Evolutionary conservation across 2,797 vertebrate species (phyloP).

Genomic region (Periophthalmus magnuspinnatus): DNA sequence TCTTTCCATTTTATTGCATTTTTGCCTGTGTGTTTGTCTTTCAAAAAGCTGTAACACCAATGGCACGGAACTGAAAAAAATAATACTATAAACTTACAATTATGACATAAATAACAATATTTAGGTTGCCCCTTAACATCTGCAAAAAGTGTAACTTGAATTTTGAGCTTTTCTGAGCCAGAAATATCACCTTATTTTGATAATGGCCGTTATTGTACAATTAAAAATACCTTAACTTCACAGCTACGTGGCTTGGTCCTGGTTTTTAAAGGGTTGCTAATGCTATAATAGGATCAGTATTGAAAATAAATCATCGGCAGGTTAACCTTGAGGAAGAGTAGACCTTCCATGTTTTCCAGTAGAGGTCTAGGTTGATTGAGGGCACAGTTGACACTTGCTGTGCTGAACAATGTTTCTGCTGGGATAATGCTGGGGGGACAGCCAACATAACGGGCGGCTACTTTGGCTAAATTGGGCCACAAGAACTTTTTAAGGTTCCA

Average conservation of each 20-base stretch:
- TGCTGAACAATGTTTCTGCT: constrained; percentile 93
- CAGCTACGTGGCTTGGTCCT: constrained; percentile 78
- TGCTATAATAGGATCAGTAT: constrained; percentile 83
- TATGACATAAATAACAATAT: too few relatives aligned
- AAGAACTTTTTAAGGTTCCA: constrained; percentile 95
- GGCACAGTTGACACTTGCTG: constrained; percentile 85
- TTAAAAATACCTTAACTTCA: constrained; percentile 64
- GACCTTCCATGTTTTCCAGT: constrained; percentile 94
- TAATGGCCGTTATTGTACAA: constrained; percentile 50
- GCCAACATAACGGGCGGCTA: constrained; percentile 93
- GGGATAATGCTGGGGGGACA: constrained; percentile 94
- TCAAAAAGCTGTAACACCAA: too few relatives aligned
- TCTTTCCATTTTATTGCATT: too few relatives aligned
- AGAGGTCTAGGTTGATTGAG: constrained; percentile 88
- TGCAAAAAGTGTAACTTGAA: too few relatives aligned
- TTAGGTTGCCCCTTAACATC: too few relatives aligned
- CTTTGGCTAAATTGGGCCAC: constrained; percentile 92
- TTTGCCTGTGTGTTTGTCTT: too few relatives aligned
- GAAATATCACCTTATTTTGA: too few relatives aligned
- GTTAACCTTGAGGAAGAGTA: constrained; percentile 97
- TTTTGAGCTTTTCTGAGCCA: too few relatives aligned
- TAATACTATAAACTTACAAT: too few relatives aligned
- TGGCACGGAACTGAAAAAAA: too few relatives aligned
- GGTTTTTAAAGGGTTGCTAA: constrained; percentile 64
- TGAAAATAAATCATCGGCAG: constrained; percentile 98